A percentile compares a stretch with the other conserved stretches of the same genome.
Conservation (phyloP, 1,140 invertebrate species). For the Hormaphis cornu region DNA sequence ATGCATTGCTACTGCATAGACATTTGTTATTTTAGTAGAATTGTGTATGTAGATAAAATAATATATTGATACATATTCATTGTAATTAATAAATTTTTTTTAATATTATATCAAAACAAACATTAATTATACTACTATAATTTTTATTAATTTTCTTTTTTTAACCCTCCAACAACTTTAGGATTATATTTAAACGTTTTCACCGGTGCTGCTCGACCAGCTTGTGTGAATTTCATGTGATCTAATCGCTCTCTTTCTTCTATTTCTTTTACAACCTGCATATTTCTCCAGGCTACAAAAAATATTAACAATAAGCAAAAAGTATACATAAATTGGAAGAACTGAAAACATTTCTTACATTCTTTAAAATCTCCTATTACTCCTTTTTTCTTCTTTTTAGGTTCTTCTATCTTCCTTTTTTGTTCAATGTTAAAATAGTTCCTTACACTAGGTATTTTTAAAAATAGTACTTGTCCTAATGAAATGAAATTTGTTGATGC, state of each 20-base stretch:
- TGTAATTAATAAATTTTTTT: neutral
- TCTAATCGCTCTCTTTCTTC: constrained; percentile 66
- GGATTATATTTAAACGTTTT: constrained; percentile 85
- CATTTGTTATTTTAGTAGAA: neutral
- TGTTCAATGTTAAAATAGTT: constrained; percentile 68
- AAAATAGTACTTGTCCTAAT: constrained; percentile 64
- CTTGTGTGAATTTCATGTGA: constrained; percentile 65
- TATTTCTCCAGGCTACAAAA: constrained; percentile 65
- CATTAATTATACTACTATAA: neutral
- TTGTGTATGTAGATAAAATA: neutral
- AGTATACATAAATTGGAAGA: neutral
- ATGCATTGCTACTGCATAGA: constrained; percentile 50
- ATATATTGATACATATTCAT: neutral
- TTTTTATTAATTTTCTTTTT: constrained; percentile 4
- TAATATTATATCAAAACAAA: neutral
- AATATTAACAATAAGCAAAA: neutral
- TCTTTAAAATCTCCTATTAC: constrained; percentile 72
- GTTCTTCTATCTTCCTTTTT: constrained; percentile 43
- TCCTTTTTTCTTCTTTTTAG: constrained; percentile 59
- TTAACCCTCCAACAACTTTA: constrained; percentile 44
- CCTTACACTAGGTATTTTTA: constrained; percentile 65
- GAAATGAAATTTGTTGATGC: constrained; percentile 80
- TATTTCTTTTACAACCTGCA: constrained; percentile 67
- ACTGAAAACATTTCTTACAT: constrained; percentile 50
- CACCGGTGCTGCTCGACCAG: constrained; percentile 70